Evolutionary conservation across 2,797 vertebrate species (phyloP).

Genomic region (Paratrypauchen microcephalus): DNA sequence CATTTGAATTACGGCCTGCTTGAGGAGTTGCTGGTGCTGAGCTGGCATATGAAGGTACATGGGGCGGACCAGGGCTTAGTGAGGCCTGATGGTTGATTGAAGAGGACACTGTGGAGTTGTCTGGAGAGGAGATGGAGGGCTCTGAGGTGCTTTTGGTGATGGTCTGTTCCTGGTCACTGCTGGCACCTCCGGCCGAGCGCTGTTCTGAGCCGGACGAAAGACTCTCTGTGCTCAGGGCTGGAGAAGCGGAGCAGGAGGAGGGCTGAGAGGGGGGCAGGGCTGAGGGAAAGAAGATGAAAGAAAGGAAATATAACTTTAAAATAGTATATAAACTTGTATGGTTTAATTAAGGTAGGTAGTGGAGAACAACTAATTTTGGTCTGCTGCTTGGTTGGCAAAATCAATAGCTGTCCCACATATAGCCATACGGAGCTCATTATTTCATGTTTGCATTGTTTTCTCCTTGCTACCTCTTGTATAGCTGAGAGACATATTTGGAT

Average conservation of each 20-base stretch:
- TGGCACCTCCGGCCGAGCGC: slow-evolving; percentile 67
- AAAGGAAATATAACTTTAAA: slow-evolving; percentile 14
- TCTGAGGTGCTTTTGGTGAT: slow-evolving; percentile 93
- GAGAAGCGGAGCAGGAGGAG: slow-evolving; percentile 87
- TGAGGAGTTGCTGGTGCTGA: slow-evolving; percentile 84
- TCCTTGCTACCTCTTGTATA: too few relatives aligned
- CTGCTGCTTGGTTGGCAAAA: too few relatives aligned
- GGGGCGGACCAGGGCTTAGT: slow-evolving; percentile 34
- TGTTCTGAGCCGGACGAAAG: slow-evolving; percentile 83
- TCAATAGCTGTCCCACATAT: too few relatives aligned
- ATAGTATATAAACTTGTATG: too few relatives aligned
- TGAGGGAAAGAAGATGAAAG: slow-evolving; percentile 56
- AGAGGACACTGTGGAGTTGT: slow-evolving; percentile 52
- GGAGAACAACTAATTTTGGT: too few relatives aligned
- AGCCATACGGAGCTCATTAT: too few relatives aligned
- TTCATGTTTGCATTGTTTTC: too few relatives aligned
- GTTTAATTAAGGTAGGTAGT: too few relatives aligned
- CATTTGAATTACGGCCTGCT: slow-evolving; percentile 74
- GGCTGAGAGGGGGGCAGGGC: slow-evolving; percentile 84
- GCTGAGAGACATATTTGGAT: too few relatives aligned
- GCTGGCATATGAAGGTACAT: slow-evolving; percentile 65
- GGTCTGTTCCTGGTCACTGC: slow-evolving; percentile 62
- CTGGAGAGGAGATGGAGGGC: slow-evolving; percentile 83
- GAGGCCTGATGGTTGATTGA: slow-evolving; percentile 53
- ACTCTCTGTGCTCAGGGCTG: slow-evolving; percentile 91